Evolutionary conservation across 2,888 invertebrate genomes (phyloP).

Genomic region (Galeopsomyia nigrocyanea): DNA sequence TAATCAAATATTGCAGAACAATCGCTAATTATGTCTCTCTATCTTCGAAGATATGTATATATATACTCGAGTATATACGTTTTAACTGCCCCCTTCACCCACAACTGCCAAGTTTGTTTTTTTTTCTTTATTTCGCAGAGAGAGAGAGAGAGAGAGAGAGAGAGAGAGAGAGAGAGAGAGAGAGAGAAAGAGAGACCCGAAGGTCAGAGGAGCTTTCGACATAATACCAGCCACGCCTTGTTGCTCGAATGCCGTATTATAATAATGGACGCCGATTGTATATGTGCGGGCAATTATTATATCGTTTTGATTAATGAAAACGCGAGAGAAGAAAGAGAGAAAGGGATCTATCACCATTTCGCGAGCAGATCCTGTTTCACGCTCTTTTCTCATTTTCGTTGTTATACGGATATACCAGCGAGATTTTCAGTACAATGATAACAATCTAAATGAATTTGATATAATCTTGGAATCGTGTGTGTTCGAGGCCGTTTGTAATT

Average conservation of each 20-base stretch:
- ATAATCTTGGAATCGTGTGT: background rate
- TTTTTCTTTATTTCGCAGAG: too few relatives aligned
- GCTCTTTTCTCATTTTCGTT: slow-evolving; percentile 11
- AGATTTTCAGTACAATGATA: background rate
- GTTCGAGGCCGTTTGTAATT: background rate
- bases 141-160: too few relatives aligned
- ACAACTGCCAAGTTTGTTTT: too few relatives aligned
- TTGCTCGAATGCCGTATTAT: slow-evolving; percentile 6
- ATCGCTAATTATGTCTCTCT: slow-evolving; percentile 36
- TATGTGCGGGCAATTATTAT: slow-evolving; percentile 28
- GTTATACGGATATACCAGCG: background rate
- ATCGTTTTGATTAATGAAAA: slow-evolving; percentile 26
- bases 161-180: too few relatives aligned
- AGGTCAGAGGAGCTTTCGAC: slow-evolving; percentile 35
- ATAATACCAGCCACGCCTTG: slow-evolving; percentile 35
- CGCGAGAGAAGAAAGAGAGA: background rate
- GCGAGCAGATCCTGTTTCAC: background rate
- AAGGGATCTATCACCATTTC: too few relatives aligned
- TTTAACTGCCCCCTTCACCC: too few relatives aligned
- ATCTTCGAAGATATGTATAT: too few relatives aligned
- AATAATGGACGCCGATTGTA: background rate
- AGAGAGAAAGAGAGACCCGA: too few relatives aligned
- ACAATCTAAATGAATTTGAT: too few relatives aligned
- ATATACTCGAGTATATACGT: too few relatives aligned
- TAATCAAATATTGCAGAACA: slow-evolving; percentile 19